Conservation (phyloP, 2,888 invertebrate species). For the Lepidonotus clava region DNA sequence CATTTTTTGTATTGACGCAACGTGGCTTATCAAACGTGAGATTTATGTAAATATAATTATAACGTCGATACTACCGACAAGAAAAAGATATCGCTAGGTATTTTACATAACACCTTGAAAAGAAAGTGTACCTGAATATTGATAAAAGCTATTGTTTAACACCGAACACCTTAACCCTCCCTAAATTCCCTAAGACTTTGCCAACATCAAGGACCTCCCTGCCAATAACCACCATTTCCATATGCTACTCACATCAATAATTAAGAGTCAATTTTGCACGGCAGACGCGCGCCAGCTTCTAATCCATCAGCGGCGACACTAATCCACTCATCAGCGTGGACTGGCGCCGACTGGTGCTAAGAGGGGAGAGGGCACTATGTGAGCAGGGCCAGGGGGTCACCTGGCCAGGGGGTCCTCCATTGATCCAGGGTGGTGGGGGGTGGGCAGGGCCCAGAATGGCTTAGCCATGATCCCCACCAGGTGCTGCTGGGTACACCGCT, state of each 20-base stretch:
- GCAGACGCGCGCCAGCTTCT: not conserved
- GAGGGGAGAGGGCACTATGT: not conserved
- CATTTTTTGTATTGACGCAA: too few species aligned
- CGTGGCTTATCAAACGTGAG: too few species aligned
- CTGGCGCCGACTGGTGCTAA: too few species aligned
- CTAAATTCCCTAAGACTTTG: too few species aligned
- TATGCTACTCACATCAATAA: slow-evolving; percentile 19
- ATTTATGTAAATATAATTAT: too few species aligned
- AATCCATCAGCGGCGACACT: not conserved
- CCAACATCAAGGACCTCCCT: not conserved
- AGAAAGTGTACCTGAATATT: too few species aligned
- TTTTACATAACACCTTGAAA: too few species aligned
- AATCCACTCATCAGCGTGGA: not conserved
- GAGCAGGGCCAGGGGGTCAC: not conserved
- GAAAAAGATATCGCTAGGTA: too few species aligned
- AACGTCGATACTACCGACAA: too few species aligned
- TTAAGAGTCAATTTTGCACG: not conserved
- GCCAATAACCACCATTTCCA: not conserved
- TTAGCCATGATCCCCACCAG: not conserved
- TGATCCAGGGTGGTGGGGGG: not conserved
- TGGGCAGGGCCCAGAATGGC: not conserved
- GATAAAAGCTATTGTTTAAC: too few species aligned
- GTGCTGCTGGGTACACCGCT: not conserved
- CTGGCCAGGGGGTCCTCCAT: not conserved
- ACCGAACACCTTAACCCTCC: too few species aligned